A percentile compares a stretch with the other conserved stretches of the same genome.
phyloP scores from a whole-genome alignment of 1,140 invertebrate species.

The Lanistes nyassanus region DNA sequence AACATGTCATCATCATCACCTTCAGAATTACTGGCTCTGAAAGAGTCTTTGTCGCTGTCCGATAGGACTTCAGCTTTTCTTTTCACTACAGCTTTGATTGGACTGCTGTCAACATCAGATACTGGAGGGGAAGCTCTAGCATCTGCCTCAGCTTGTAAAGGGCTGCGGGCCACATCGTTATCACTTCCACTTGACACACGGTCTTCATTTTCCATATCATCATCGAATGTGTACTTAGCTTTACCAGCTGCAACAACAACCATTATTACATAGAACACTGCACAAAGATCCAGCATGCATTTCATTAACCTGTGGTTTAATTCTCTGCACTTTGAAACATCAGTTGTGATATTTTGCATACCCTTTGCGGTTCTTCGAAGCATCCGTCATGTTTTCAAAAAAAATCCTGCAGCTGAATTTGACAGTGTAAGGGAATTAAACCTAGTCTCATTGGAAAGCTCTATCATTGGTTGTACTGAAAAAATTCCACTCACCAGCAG shows the following conservation, averaged over 20 bases:
- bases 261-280: too few relatives aligned
- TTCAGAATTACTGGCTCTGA: constrained; percentile 7
- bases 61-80: constrained; percentile 3
- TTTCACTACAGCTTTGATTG: constrained; percentile 13
- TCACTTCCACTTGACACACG: constrained; percentile 22
- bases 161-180: constrained; percentile 8
- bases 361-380: too few relatives aligned
- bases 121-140: constrained; percentile 12
- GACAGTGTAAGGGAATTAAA: too few relatives aligned
- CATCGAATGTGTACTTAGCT: constrained; percentile 45
- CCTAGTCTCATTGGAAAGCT: too few relatives aligned
- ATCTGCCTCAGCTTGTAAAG: background rate
- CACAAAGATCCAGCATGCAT: too few relatives aligned
- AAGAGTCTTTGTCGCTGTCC: constrained; percentile 17
- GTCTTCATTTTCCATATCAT: constrained; percentile 34
- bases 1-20: constrained; percentile 21
- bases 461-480: too few relatives aligned
- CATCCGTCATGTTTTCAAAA: too few relatives aligned
- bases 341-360: too few relatives aligned
- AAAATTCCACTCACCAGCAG: constrained; percentile 46
- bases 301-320: too few relatives aligned
- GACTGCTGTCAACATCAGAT: constrained; percentile 4
- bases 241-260: constrained; percentile 36
- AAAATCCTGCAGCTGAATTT: too few relatives aligned
- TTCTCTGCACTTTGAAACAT: too few relatives aligned